Base-by-base conservation (phyloP, 2,888 invertebrate genomes). In the Oegoconia quadripuncta region DNA sequence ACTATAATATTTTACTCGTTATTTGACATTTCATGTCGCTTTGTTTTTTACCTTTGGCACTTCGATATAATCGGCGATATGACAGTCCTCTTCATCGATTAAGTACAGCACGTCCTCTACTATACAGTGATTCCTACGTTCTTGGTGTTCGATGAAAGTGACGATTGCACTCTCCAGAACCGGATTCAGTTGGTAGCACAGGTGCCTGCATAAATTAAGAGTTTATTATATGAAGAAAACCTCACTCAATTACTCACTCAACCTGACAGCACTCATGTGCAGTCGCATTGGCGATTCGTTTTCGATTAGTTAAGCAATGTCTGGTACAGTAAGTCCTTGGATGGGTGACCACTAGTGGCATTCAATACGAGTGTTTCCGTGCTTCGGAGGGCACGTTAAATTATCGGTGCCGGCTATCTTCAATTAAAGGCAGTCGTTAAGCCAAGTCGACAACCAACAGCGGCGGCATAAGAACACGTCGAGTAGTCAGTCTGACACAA, bases 51-150 rank as follows among this genome's bases (percentile, higher is more conserved):
- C 91, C 88, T 97, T 97, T 0, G 97, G 97, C 1, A 98, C 97
- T 75, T 98, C 97, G 2, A 97, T 89, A 52, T 95, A 93, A 61
- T 94, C 93, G 0, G 93, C 91, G 27, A 92, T 67, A 11, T 87
- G 78, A 34, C 90, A 88, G 32, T 92, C 91, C 7, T 89, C 82
- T 56, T 94, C 93, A 43, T 92, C 91, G 2, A 93, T 73, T 14
- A 93, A 76, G 48, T 91, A 91, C 1, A 93, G 63, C 0, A 88
- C 92, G 50, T 93, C 92, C 43, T 93, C 92, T n/a, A 91, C 84
- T 1, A 94, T 89, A 31, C 77, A 75, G 61, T 91, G 90, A 28
- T 90, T 73, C 31, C 91, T 82, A 22, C 88, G 80, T 37, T 89
- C 87, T 67, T 93, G 93, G 49, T 90, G 91, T 11, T 88, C 82